These are phyloP conservation scores for Pollenia amentaria DNA, from an alignment of 2,888 invertebrate species.

Conservation along the genomic window DNA sequence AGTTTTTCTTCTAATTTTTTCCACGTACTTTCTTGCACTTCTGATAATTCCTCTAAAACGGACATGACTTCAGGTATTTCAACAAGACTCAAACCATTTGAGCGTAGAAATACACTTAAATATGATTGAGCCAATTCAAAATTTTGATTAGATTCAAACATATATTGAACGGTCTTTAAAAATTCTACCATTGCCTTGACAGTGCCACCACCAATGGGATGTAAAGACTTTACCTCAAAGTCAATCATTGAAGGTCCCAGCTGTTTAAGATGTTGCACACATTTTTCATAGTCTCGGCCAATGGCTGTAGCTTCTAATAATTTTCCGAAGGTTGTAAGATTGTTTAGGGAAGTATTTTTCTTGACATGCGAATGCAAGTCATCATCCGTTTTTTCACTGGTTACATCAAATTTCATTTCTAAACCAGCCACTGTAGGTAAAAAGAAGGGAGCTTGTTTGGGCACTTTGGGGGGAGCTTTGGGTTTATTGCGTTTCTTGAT, in stretches of 20 bases:
- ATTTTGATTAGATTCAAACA: slow-evolving; percentile 90
- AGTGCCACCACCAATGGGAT: slow-evolving; percentile 90
- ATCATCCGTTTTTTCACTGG: slow-evolving; percentile 77
- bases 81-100: slow-evolving; percentile 88
- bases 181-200: slow-evolving; percentile 90
- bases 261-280: slow-evolving; percentile 86
- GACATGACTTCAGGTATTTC: slow-evolving; percentile 86
- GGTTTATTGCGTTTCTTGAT: slow-evolving; percentile 96
- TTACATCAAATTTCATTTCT: slow-evolving; percentile 91
- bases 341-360: slow-evolving; percentile 87
- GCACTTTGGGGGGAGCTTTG: slow-evolving; percentile 91
- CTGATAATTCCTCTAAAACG: slow-evolving; percentile 86
- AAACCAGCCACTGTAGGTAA: slow-evolving; percentile 95
- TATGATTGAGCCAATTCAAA: slow-evolving; percentile 97
- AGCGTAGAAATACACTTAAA: slow-evolving; percentile 93
- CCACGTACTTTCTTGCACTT: slow-evolving; percentile 88
- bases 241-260: slow-evolving; percentile 94
- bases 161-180: slow-evolving; percentile 89
- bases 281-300: slow-evolving; percentile 79
- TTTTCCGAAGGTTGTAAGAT: slow-evolving; percentile 89
- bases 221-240: slow-evolving; percentile 92
- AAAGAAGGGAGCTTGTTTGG: slow-evolving; percentile 97
- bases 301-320: slow-evolving; percentile 86
- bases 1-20: slow-evolving; percentile 88
- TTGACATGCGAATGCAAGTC: slow-evolving; percentile 85